These are phyloP conservation scores for Enteromius fasciolatus DNA, from an alignment of 2,797 vertebrate genomes.

Conservation along the genomic window DNA sequence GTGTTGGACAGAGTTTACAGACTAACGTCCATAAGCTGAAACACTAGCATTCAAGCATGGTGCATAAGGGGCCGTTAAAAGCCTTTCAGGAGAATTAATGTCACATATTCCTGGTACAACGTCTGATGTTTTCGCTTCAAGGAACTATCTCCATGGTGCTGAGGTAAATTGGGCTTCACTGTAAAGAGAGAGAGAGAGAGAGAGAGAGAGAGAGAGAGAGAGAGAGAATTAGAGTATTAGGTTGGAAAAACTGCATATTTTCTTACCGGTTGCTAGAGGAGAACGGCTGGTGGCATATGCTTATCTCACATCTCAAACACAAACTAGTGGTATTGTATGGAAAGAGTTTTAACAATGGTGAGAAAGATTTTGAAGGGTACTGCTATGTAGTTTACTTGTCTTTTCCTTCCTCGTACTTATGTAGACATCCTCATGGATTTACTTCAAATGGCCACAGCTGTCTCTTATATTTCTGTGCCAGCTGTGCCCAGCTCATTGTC, in stretches of 20 bases:
- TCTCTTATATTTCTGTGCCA: slow-evolving; percentile 13
- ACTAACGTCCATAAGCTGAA: not conserved
- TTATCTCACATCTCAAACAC: not conserved
- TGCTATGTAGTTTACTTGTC: not conserved
- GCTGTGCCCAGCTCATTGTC: slow-evolving; percentile 2
- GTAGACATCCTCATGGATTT: not conserved
- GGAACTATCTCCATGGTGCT: not conserved
- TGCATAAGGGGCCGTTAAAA: slow-evolving; percentile 23
- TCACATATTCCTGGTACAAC: not conserved
- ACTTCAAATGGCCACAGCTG: slow-evolving; percentile 10
- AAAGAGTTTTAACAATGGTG: not conserved
- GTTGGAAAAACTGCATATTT: not conserved
- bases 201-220: not conserved
- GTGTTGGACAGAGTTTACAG: not conserved
- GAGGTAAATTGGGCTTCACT: slow-evolving; percentile 9
- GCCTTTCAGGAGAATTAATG: slow-evolving; percentile 23
- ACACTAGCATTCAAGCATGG: slow-evolving; percentile 1
- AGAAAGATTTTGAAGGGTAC: not conserved
- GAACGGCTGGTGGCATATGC: not conserved
- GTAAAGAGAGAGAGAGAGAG: not conserved
- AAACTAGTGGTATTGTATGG: not conserved
- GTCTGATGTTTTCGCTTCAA: slow-evolving; percentile 40
- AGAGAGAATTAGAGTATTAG: not conserved
- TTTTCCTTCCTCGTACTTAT: not conserved
- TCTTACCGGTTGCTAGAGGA: not conserved